Conservation (phyloP, 2,888 invertebrate genomes). For the Latrodectus hesperus region DNA sequence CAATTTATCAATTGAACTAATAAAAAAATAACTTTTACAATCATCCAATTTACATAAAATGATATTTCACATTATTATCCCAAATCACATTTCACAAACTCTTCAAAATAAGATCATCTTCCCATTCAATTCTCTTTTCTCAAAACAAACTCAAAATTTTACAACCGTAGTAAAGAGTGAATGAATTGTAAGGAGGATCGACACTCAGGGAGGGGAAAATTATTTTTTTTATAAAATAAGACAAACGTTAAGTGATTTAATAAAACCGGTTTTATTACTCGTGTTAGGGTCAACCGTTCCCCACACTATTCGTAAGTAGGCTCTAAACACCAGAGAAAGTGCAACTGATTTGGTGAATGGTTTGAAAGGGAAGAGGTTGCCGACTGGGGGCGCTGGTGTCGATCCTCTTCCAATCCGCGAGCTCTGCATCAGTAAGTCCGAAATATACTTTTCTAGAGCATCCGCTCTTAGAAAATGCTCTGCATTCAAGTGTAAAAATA, state of each 20-base stretch:
- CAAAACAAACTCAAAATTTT: neutral
- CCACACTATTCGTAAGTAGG: constrained; percentile 25
- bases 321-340: constrained; percentile 56
- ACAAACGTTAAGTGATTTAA: constrained; percentile 30
- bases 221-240: constrained; percentile 1
- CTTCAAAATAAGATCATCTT: neutral
- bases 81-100: neutral
- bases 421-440: constrained; percentile 28
- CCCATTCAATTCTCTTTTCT: neutral
- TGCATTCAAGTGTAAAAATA: neutral
- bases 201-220: neutral
- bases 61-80: neutral
- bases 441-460: neutral
- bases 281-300: constrained; percentile 16
- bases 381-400: constrained; percentile 43
- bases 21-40: neutral
- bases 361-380: neutral
- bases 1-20: neutral
- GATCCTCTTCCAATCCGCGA: constrained; percentile 19
- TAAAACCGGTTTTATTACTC: constrained; percentile 49
- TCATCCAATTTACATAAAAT: neutral
- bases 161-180: constrained; percentile 7
- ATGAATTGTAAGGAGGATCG: constrained; percentile 3
- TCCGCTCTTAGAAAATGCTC: neutral
- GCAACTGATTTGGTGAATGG: constrained; percentile 24